Base-by-base conservation (phyloP, 2,888 invertebrate species). In the Shargacucullia verbasci region DNA sequence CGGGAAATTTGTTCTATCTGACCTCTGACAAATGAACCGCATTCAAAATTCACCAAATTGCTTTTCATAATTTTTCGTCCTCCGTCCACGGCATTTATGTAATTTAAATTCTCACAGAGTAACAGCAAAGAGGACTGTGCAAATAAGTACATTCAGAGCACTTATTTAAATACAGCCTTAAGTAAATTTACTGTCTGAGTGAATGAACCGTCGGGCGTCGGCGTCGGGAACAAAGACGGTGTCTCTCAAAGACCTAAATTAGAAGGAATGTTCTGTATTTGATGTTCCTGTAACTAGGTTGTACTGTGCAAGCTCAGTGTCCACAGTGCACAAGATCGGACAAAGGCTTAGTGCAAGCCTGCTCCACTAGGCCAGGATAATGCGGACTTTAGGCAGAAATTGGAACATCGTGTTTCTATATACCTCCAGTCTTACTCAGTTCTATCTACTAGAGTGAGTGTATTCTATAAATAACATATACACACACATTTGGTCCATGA, bases 41-140 rank as follows among this genome's bases (percentile, higher is more conserved):
- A 58, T 65, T 45, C 35, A 74, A 47, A 47, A 59, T 59, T 43
- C 20, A 49, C 50, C 43, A 71, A 60, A 56, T 60, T 54, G 43
- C 41, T 35, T 38, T 44, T 40, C 9, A n/a, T 33, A 49, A 57
- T 59, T 49, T 60, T 64, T 64, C 62, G 47, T 10, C 55, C 57
- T 13, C n/a, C 49, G 58, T 59, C 47, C 54, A 59, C 66, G 62
- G 67, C 72, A 66, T 66, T 52, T 63, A 41, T 59, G 37, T 71
- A 63, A 80, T 79, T 76, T 70, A 72, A 78, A 77, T 76, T 78
- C 69, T 58, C 70, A 38, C 13, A 7, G 38, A 65, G 44, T 50
- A 48, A 25, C 29, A 45, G 45, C 46, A 49, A 55, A 52, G 44
- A 52, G 53, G 47, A 44, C 31, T 40, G 33, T 61, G 45, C 61